A percentile compares a stretch with the other conserved stretches of the same genome.
These are phyloP conservation scores for Mythimna pallens DNA, from an alignment of 2,888 invertebrate species.

Conservation along the genomic window DNA sequence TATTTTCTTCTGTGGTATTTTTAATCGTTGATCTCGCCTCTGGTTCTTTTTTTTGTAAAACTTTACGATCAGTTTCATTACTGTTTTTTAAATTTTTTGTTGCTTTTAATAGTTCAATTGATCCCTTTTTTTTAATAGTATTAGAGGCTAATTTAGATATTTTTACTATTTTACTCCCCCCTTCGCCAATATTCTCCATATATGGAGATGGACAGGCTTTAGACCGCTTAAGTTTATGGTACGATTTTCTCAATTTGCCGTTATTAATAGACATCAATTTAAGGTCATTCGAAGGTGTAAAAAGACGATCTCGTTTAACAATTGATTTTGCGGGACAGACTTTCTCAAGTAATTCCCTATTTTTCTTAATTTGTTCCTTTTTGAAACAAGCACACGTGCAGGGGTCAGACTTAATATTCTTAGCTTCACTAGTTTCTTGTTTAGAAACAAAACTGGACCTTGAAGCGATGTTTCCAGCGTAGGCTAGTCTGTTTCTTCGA, in stretches of 20 bases:
- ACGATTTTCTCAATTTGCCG: conserved; percentile 47
- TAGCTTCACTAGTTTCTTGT: conserved; percentile 64
- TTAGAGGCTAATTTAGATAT: conserved; percentile 14
- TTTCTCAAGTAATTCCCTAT: conserved; percentile 60
- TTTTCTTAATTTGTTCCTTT: conserved; percentile 62
- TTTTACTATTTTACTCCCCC: conserved; percentile 18
- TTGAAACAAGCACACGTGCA: conserved; percentile 73
- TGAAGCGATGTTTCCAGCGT: conserved; percentile 48
- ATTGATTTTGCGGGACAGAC: conserved; percentile 34
- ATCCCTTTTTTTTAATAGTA: not conserved
- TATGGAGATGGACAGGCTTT: conserved; percentile 57
- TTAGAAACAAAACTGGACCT: conserved; percentile 62
- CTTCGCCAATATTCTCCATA: conserved; percentile 59
- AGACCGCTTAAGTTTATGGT: conserved; percentile 66
- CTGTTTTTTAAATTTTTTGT: conserved; percentile 12
- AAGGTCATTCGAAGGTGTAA: conserved; percentile 5
- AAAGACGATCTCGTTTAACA: conserved; percentile 6
- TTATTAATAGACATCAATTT: conserved; percentile 45
- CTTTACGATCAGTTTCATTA: not conserved
- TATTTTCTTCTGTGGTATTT: conserved; percentile 10
- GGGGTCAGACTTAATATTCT: conserved; percentile 77
- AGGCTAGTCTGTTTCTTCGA: conserved; percentile 57
- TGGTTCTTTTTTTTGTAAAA: conserved; percentile 2
- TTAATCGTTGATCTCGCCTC: not conserved
- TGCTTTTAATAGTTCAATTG: conserved; percentile 22